A percentile compares a stretch with the other conserved stretches of the same genome.
phyloP scores from a whole-genome alignment of 2,113 vertebrate genomes.

The Castor canadensis region DNA sequence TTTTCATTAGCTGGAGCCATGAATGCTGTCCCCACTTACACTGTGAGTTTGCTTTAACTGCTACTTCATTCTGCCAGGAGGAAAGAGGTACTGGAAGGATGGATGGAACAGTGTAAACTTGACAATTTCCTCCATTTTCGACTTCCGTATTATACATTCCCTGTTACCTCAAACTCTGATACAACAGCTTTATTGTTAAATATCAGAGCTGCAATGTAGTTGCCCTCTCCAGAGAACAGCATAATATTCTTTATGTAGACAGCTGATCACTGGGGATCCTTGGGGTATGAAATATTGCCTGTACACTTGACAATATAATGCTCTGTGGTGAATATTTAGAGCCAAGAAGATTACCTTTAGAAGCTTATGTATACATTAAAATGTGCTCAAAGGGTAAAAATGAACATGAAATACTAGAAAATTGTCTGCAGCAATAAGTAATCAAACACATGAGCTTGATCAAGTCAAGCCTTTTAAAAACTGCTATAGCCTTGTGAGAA shows the following conservation, averaged over 20 bases:
- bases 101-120: background rate
- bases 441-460: background rate
- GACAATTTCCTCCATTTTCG: background rate
- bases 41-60: rapidly evolving
- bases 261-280: background rate
- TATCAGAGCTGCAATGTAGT: background rate
- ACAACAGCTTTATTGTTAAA: background rate
- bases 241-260: background rate
- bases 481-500: background rate
- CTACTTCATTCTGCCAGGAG: background rate
- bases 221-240: background rate
- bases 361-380: background rate
- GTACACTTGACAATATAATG: background rate
- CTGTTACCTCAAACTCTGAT: background rate
- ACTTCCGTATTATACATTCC: background rate
- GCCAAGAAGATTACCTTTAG: background rate
- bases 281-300: background rate
- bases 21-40: rapidly evolving
- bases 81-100: rapidly evolving
- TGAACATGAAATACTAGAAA: background rate
- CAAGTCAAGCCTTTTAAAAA: background rate
- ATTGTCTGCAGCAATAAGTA: background rate
- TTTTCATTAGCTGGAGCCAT: background rate
- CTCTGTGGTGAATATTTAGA: background rate
- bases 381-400: background rate